Evolutionary conservation across 2,888 invertebrate species (phyloP).

Genomic region (Orthosia gracilis): DNA sequence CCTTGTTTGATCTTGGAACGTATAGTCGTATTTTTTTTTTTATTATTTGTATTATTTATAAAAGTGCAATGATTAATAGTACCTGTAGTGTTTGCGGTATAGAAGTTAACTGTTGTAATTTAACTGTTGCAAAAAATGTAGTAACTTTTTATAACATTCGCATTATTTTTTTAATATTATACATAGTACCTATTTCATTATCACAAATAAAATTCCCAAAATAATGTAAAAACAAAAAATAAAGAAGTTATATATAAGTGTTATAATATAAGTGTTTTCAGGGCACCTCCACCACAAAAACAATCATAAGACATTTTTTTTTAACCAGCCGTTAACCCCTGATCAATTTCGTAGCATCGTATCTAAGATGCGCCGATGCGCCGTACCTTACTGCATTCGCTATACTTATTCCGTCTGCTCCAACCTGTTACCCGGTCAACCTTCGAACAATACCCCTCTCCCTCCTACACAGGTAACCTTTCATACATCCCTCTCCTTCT

Average conservation of each 20-base stretch:
- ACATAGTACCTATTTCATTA: no score
- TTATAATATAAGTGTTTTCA: no score
- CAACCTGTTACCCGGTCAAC: conserved; percentile 90
- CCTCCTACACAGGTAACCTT: conserved; percentile 65
- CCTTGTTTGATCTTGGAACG: background rate
- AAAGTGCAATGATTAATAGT: background rate
- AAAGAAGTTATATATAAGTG: no score
- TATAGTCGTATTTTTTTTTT: no score
- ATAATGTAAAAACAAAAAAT: no score
- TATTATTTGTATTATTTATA: no score
- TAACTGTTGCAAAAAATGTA: no score
- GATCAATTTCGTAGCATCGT: conserved; percentile 69
- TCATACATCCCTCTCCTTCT: conserved; percentile 74
- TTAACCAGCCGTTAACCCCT: conserved; percentile 70
- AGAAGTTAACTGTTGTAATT: no score
- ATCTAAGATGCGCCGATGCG: conserved; percentile 80
- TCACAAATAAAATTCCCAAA: no score
- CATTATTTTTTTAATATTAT: no score
- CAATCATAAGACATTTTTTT: background rate
- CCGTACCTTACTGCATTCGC: conserved; percentile 87
- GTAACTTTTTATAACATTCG: no score
- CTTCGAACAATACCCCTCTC: conserved; percentile 77
- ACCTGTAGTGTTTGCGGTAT: no score
- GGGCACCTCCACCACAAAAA: background rate
- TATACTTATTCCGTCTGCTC: conserved; percentile 87